Evolutionary conservation across 2,888 invertebrate genomes (phyloP).

Genomic region (Holacanthella duospinosa): DNA sequence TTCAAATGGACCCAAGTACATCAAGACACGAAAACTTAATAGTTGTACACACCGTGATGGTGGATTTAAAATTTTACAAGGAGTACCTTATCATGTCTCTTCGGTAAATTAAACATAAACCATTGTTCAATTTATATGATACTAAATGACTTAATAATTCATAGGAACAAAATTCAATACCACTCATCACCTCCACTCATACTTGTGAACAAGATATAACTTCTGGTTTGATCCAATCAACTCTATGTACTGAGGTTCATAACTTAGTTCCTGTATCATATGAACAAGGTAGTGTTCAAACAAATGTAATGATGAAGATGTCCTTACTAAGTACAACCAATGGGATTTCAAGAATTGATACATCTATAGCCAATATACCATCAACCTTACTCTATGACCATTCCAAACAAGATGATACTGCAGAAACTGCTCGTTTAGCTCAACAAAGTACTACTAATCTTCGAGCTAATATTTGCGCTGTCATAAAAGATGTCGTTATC

Average conservation of each 20-base stretch:
- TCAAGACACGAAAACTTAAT: constrained; percentile 54
- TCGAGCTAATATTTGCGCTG: constrained; percentile 41
- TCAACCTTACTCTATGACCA: constrained; percentile 32
- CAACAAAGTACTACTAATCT: constrained; percentile 21
- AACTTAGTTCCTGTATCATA: constrained; percentile 15
- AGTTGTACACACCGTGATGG: constrained; percentile 63
- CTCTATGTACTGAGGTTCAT: constrained; percentile 26
- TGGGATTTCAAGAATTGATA: constrained; percentile 11
- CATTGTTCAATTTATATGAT: background rate
- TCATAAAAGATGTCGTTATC: constrained; percentile 51
- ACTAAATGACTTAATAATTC: background rate
- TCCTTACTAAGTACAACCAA: constrained; percentile 15
- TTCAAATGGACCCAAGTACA: constrained; percentile 48
- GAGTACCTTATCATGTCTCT: constrained; percentile 46
- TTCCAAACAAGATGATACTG: constrained; percentile 16
- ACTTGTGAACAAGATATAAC: constrained; percentile 30
- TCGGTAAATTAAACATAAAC: constrained; percentile 42
- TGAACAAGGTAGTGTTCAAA: constrained; percentile 23
- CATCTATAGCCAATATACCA: constrained; percentile 10
- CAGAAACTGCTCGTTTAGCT: constrained; percentile 19
- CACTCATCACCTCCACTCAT: constrained; percentile 24
- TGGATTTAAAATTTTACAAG: constrained; percentile 52
- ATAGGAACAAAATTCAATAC: constrained; percentile 30
- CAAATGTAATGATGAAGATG: constrained; percentile 27
- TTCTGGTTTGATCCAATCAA: constrained; percentile 27